phyloP scores from a whole-genome alignment of 2,797 vertebrate genomes.

The Bovichtus variegatus region DNA sequence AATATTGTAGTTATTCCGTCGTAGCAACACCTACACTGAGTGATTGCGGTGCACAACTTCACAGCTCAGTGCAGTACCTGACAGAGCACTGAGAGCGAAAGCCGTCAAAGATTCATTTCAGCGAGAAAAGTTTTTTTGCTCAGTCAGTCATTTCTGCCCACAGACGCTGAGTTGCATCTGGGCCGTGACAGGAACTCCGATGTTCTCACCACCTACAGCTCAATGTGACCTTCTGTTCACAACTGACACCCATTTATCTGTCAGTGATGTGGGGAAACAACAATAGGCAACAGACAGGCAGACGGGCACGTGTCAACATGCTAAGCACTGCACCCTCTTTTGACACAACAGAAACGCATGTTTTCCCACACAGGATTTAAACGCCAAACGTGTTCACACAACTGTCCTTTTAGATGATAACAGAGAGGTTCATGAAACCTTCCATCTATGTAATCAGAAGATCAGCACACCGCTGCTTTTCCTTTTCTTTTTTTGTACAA shows the following conservation, averaged over 20 bases:
- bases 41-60: slow-evolving; percentile 22
- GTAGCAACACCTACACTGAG: slow-evolving; percentile 24
- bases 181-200: slow-evolving; percentile 54
- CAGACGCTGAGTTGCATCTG: slow-evolving; percentile 67
- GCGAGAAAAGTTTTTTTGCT: slow-evolving; percentile 46
- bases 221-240: slow-evolving; percentile 47
- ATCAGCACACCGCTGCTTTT: slow-evolving; percentile 48
- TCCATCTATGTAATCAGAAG: slow-evolving; percentile 60
- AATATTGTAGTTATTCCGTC: slow-evolving; percentile 9
- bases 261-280: slow-evolving; percentile 56
- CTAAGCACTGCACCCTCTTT: slow-evolving; percentile 74
- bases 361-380: slow-evolving; percentile 76
- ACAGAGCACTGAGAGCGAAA: slow-evolving; percentile 49
- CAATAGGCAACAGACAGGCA: slow-evolving; percentile 50
- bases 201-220: slow-evolving; percentile 58
- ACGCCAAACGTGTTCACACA: slow-evolving; percentile 74
- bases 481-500: slow-evolving; percentile 38
- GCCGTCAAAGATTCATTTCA: slow-evolving; percentile 37
- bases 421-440: slow-evolving; percentile 61
- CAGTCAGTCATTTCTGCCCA: slow-evolving; percentile 59
- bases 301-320: slow-evolving; percentile 76
- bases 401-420: slow-evolving; percentile 63
- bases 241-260: slow-evolving; percentile 53
- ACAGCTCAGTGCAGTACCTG: slow-evolving; percentile 50
- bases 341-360: slow-evolving; percentile 57